Conservation (phyloP, 2,888 invertebrate species). For the Pyralis farinalis region DNA sequence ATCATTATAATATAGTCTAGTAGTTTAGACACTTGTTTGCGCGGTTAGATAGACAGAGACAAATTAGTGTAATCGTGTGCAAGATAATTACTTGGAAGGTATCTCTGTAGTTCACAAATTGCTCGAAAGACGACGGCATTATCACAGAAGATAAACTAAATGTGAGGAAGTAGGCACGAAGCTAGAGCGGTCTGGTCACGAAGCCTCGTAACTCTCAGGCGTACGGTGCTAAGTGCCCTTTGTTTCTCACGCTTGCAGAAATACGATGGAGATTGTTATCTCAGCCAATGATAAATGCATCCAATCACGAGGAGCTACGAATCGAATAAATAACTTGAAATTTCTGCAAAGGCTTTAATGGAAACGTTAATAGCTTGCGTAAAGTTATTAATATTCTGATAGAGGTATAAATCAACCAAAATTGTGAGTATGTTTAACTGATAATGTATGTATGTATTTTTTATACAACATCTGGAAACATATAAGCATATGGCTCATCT, state of each 20-base stretch:
- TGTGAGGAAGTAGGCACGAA: not conserved
- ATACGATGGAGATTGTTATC: constrained; percentile 62
- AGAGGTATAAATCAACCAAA: too few species aligned
- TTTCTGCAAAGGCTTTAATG: not conserved
- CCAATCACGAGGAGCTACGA: constrained; percentile 28
- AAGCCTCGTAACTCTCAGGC: constrained; percentile 6
- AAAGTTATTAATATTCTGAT: too few species aligned
- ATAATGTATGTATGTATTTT: too few species aligned
- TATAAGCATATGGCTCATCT: too few species aligned
- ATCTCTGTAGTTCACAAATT: not conserved
- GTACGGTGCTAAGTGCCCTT: constrained; percentile 35
- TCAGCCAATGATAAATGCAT: constrained; percentile 55
- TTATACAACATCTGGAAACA: too few species aligned
- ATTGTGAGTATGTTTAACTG: too few species aligned
- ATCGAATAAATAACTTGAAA: constrained; percentile 12
- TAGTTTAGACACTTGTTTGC: not conserved
- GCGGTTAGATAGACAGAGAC: not conserved
- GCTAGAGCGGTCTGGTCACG: not conserved
- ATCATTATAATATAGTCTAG: not conserved
- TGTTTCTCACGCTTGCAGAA: constrained; percentile 67
- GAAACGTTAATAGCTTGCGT: too few species aligned
- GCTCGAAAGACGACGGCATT: not conserved
- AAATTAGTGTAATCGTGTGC: constrained; percentile 1
- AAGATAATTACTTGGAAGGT: not conserved
- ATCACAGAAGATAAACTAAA: not conserved